Percentiles rank a stretch among this genome's conserved stretches.
Evolutionary conservation across 2,888 invertebrate genomes (phyloP).

Genomic region (Alviniconcha strummeri): DNA sequence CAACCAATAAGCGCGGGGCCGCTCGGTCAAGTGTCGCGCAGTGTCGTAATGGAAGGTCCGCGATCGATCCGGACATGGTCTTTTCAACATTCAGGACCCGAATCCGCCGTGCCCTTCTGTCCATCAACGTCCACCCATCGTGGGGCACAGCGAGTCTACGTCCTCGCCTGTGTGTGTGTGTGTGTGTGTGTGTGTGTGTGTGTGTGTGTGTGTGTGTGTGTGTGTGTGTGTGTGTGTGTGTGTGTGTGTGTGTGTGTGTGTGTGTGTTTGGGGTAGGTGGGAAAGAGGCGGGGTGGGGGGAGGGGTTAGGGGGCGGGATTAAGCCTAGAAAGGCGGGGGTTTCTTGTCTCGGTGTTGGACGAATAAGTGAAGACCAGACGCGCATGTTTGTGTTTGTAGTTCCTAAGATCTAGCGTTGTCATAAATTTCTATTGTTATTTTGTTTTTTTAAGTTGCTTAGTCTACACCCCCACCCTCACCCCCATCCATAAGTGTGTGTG

Average conservation of each 20-base stretch:
- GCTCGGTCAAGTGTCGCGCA: slow-evolving; percentile 37
- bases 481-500: slow-evolving; percentile 3
- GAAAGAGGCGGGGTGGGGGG: neutral
- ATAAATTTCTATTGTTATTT: neutral
- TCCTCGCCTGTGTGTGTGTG: neutral
- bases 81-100: slow-evolving; percentile 42
- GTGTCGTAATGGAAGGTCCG: slow-evolving; percentile 42
- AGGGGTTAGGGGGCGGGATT: neutral
- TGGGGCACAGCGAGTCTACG: neutral
- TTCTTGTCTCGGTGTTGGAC: neutral
- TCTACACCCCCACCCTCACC: neutral
- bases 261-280: neutral
- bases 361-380: neutral
- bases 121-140: slow-evolving; percentile 27
- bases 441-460: neutral
- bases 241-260: slow-evolving; percentile 9
- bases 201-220: slow-evolving; percentile 21
- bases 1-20: slow-evolving; percentile 45
- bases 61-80: slow-evolving; percentile 46
- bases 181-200: neutral
- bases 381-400: no score
- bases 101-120: slow-evolving; percentile 28
- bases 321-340: neutral
- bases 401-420: neutral
- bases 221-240: slow-evolving; percentile 17